A percentile compares a stretch with the other conserved stretches of the same genome.
These are phyloP conservation scores for Noctua janthe DNA, from an alignment of 2,888 invertebrate genomes.

Conservation along the genomic window DNA sequence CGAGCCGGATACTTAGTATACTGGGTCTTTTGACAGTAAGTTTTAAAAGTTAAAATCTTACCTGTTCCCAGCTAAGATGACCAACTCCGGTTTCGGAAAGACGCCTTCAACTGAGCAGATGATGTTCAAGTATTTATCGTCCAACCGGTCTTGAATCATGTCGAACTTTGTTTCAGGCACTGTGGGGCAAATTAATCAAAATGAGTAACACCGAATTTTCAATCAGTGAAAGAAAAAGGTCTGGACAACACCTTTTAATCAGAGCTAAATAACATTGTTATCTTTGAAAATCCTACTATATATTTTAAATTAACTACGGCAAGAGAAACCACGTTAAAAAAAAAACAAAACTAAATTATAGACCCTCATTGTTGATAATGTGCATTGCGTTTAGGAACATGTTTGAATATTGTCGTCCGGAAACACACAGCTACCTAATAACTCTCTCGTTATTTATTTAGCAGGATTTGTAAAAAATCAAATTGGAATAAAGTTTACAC, in stretches of 20 bases:
- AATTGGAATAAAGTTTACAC: constrained; percentile 29
- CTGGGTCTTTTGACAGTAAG: background rate
- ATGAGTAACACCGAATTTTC: background rate
- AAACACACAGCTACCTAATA: constrained; percentile 35
- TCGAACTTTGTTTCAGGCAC: constrained; percentile 87
- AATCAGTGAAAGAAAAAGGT: background rate
- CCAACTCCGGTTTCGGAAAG: constrained; percentile 88
- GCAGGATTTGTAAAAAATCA: constrained; percentile 43
- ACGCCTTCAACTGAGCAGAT: constrained; percentile 90
- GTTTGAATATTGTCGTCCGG: constrained; percentile 22
- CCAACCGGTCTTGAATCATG: constrained; percentile 86
- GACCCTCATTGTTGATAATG: background rate
- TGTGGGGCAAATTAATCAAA: constrained; percentile 58
- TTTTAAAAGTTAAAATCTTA: constrained; percentile 59
- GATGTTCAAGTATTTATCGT: constrained; percentile 86
- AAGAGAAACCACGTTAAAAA: background rate
- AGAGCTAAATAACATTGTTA: background rate
- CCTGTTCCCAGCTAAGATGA: constrained; percentile 87
- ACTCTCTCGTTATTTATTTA: constrained; percentile 41
- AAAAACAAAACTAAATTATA: background rate
- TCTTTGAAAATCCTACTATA: background rate
- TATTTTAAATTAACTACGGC: background rate
- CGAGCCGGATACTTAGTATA: constrained; percentile 9
- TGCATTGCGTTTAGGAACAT: background rate
- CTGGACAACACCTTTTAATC: background rate